A percentile compares a stretch with the other conserved stretches of the same genome.
Conservation (phyloP, 1,140 invertebrate species). For the Drosophila aff. region DNA sequence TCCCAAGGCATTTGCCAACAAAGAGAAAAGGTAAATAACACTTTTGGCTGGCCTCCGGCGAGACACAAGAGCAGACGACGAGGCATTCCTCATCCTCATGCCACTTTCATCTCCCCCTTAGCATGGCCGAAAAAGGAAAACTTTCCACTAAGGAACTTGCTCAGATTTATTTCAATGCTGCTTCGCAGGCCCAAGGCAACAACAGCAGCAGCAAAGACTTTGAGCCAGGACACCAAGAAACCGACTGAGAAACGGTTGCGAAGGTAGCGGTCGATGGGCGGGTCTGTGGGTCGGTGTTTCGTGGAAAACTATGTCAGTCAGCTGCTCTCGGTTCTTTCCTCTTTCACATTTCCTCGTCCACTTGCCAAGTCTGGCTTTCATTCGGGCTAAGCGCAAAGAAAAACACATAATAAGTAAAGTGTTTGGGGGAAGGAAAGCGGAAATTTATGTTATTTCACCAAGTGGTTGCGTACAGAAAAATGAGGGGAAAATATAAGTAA, state of each 20-base stretch:
- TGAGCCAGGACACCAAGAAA: slow-evolving; percentile 32
- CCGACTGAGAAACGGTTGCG: slow-evolving; percentile 16
- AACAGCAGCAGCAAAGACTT: slow-evolving; percentile 40
- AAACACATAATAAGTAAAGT: slow-evolving; percentile 71
- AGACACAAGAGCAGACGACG: slow-evolving; percentile 46
- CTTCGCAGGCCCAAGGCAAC: slow-evolving; percentile 36
- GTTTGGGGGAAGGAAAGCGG: slow-evolving; percentile 48
- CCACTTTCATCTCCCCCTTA: slow-evolving; percentile 5
- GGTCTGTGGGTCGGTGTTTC: neutral
- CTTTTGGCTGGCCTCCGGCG: slow-evolving; percentile 58
- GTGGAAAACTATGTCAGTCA: slow-evolving; percentile 60
- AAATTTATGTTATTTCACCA: slow-evolving; percentile 70
- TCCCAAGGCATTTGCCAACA: slow-evolving; percentile 64
- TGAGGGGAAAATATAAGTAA: slow-evolving; percentile 11
- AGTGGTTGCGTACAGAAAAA: slow-evolving; percentile 54
- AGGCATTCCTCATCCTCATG: slow-evolving; percentile 41
- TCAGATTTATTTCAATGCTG: slow-evolving; percentile 78
- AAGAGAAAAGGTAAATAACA: slow-evolving; percentile 80
- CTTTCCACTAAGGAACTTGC: slow-evolving; percentile 58
- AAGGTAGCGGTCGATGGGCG: neutral
- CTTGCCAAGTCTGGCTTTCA: slow-evolving; percentile 28
- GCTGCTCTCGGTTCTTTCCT: slow-evolving; percentile 28
- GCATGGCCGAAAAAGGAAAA: slow-evolving; percentile 44
- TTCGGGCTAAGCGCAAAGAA: slow-evolving; percentile 57
- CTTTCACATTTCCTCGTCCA: neutral